Evolutionary conservation across 2,888 invertebrate species (phyloP), one percentile per base, ranked within the genome.

Genomic region (Escarpia spicata): DNA sequence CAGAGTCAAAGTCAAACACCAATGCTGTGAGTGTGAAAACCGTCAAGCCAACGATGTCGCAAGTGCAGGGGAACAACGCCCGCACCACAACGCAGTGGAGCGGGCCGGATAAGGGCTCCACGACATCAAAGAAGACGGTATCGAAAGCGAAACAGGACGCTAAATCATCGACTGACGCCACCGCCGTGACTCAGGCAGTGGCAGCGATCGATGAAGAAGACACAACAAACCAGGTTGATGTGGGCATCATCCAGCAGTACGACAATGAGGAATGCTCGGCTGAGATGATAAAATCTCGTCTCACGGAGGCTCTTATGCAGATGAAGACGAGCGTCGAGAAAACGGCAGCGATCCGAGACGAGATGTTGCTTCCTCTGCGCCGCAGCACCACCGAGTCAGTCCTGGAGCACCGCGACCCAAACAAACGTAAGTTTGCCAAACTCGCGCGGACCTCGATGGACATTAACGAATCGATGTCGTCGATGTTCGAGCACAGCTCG

Each of bases 321-420:
- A 75, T 75, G 75, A 75, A 75, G 75, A 75, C 75, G 6, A 75
- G 75, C 75, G 75, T 75, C 4, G 75, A 75, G 75, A 75, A 26
- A n/a, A 75, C 75, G 4, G 26, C 75, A 6, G 26, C 26, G 4
- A 26, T 3, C n/a, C 19, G 75, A 26, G 75, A 75, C 26, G 75
- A 75, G 75, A 75, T 75, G 52, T 26, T 91, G 15, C 44, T 91
- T 12, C 91, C 91, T 52, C 58, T 91, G 52, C 91, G 91, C 58
- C 91, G 91, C n/a, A 91, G 91, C 91, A 91, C 58, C 91, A 91
- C 91, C 3, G 75, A 75, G n/a, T 75, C 75, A 9, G 15, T 91
- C 15, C 19, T 91, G 12, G 52, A 44, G 15, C 58, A 52, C 26
- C 91, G 91, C 58, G 52, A 58, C 4, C n/a, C 45, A 26, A 91